Conservation (phyloP, 2,113 vertebrate species). For the Perccottus glenii region DNA sequence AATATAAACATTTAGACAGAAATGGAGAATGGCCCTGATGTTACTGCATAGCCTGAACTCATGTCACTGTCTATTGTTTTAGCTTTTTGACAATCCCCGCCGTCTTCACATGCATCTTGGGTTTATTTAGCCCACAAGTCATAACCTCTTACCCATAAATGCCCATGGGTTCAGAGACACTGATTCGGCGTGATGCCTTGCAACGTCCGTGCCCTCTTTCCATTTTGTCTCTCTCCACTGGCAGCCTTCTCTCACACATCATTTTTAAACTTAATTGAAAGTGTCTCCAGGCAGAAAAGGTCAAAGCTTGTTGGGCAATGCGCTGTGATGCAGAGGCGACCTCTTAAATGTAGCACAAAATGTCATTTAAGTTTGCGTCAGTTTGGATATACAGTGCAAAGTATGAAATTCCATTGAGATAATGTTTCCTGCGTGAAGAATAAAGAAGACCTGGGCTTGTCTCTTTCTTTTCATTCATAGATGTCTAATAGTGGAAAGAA, state of each 20-base stretch:
- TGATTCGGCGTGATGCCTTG: slow-evolving; percentile 27
- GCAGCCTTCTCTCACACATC: slow-evolving; percentile 13
- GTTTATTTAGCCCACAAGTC: slow-evolving; percentile 38
- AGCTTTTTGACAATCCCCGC: neutral
- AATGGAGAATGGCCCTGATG: neutral
- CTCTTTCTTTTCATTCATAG: neutral
- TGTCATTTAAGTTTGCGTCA: slow-evolving; percentile 41
- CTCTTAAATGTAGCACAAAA: slow-evolving; percentile 48
- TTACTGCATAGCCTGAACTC: slow-evolving; percentile 7
- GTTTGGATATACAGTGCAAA: neutral
- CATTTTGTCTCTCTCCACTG: slow-evolving; percentile 21
- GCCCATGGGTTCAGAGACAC: slow-evolving; percentile 30
- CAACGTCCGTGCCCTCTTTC: slow-evolving; percentile 22
- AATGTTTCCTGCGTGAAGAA: neutral
- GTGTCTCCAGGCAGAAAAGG: slow-evolving; percentile 42
- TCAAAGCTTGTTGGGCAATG: slow-evolving; percentile 28
- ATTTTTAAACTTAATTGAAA: slow-evolving; percentile 40
- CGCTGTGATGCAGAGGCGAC: slow-evolving; percentile 10
- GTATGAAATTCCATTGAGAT: neutral
- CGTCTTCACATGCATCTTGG: slow-evolving; percentile 5
- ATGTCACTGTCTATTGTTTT: neutral
- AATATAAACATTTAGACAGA: slow-evolving; percentile 1
- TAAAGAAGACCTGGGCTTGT: neutral
- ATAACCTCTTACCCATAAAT: neutral
- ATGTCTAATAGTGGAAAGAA: neutral